Base-by-base conservation (phyloP, 1,140 invertebrate genomes). In the Drosophila melanica region DNA sequence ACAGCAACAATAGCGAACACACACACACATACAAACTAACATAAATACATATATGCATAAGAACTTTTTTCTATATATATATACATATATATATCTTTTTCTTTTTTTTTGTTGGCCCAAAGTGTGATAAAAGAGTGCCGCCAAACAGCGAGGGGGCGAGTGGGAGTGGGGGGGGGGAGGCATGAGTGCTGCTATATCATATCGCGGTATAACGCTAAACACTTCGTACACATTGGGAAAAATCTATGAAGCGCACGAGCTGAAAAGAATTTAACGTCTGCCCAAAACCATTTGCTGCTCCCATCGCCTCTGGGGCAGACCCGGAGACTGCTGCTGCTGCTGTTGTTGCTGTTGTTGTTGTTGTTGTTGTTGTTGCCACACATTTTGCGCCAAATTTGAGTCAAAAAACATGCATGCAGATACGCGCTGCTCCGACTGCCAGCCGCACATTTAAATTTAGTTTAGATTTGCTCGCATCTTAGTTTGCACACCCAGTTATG, bases 61-160 rank as follows among this genome's bases (percentile, higher is more conserved):
- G 16, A 44, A 11, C 30, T 20, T 37, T 41, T 30, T 27, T 16
- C 20, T 20, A 20, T 20, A 20, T 20, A 20, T 3, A 20, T 20
- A 20, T 20, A 20, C 20, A 20, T 33, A 5, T 8, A 10, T 9
- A 45, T 27, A 27, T 27, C 4, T 27, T 27, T 27, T 6, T 27
- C 4, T 6, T 27, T 59, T 59, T 47, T 60, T 35, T 35, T 62
- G 42, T 50, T 65, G 44, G 51, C 44, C 33, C 68, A 47, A 72
- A 53, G 69, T 72, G 63, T 72, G 69, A 72, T 72, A 59, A 72
- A 66, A 72, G 69, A 72, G 66, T 72, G 69, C 69, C 69, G 63
- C 47, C 63, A 60, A 68, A 51, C 58, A 37, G 35, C 30, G 51
- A 69, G 18, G 51, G 30, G 20, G 16, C 12, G 27, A 5, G 45